These are phyloP conservation scores for Smittia sp. DNA, from an alignment of 2,888 invertebrate species.

Conservation along the genomic window DNA sequence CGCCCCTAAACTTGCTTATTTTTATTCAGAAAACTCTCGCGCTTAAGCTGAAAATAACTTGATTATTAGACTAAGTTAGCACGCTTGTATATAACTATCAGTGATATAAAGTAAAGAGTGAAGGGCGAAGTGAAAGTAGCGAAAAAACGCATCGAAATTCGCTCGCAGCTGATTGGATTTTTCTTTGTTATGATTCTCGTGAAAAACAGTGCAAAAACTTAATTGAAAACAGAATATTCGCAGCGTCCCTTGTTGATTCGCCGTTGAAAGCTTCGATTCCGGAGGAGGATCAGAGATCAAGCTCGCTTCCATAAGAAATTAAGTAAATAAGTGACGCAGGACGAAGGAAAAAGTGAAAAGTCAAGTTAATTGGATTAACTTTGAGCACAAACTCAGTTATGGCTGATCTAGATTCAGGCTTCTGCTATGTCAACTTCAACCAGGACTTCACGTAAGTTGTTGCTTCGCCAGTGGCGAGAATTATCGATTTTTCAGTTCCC, in stretches of 20 bases:
- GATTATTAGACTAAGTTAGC: not conserved
- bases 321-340: not conserved
- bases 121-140: not conserved
- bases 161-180: not conserved
- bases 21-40: no score
- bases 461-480: slow-evolving; percentile 41
- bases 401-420: slow-evolving; percentile 62
- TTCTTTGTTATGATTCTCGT: not conserved
- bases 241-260: no score
- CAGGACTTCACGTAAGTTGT: slow-evolving; percentile 94
- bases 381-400: not conserved
- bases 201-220: not conserved
- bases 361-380: slow-evolving; percentile 26
- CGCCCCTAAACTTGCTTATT: not conserved
- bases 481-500: slow-evolving; percentile 24
- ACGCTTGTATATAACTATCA: not conserved
- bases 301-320: not conserved
- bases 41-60: no score
- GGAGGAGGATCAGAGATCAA: not conserved
- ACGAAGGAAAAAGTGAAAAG: not conserved
- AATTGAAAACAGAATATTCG: no score
- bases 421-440: slow-evolving; percentile 94
- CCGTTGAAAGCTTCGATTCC: no score
- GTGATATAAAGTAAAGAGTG: no score
- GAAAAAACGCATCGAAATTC: not conserved